Conservation (phyloP, 2,113 vertebrate genomes). For the Triplophysa tibetana region DNA sequence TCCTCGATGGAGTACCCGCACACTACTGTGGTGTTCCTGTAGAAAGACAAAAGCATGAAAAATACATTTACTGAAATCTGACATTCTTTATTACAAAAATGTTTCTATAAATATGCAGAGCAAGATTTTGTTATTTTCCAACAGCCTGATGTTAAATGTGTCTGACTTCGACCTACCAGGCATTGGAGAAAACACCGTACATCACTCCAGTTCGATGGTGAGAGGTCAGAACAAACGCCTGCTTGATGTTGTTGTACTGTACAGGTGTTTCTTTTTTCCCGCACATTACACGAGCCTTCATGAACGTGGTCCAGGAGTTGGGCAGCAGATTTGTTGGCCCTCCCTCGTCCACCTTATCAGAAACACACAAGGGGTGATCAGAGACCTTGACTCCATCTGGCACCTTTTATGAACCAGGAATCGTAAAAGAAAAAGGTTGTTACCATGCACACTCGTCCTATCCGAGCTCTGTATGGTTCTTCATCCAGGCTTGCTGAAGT, state of each 20-base stretch:
- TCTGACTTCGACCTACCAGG: conserved; percentile 68
- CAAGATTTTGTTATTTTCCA: neutral
- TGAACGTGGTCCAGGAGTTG: conserved; percentile 79
- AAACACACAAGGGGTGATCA: conserved; percentile 14
- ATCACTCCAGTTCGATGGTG: conserved; percentile 71
- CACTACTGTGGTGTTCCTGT: conserved; percentile 76
- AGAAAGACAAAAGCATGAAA: conserved; percentile 29
- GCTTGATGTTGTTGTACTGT: conserved; percentile 78
- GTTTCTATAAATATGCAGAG: neutral
- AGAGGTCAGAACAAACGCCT: conserved; percentile 72
- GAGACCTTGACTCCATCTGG: neutral
- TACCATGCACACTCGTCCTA: conserved; percentile 80
- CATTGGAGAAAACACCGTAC: conserved; percentile 78
- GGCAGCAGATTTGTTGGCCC: conserved; percentile 67
- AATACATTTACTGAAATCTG: neutral
- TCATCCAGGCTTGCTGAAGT: conserved; percentile 71
- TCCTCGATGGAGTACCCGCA: conserved; percentile 79
- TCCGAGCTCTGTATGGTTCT: conserved; percentile 75
- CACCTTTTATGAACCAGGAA: conserved; percentile 7
- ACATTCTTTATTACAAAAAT: neutral
- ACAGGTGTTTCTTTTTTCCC: conserved; percentile 70
- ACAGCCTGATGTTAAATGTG: neutral
- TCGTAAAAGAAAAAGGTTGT: neutral
- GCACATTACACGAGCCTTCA: conserved; percentile 78
- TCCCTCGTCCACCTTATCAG: conserved; percentile 73